Conservation (phyloP, 2,113 vertebrate species). For the Micronycteris hirsuta region DNA sequence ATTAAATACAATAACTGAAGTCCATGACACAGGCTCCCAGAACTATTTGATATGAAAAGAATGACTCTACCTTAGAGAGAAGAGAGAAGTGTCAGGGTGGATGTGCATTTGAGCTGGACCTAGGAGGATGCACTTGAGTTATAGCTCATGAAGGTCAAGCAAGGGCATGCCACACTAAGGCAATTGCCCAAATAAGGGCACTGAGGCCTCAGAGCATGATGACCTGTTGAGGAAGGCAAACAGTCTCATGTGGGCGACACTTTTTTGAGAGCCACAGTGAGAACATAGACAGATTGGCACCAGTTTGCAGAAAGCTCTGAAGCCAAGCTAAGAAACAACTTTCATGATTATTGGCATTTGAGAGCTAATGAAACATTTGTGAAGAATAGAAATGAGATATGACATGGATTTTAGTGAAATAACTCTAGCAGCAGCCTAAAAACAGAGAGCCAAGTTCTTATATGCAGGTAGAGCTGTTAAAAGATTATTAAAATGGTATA, state of each 20-base stretch:
- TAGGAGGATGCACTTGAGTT: neutral
- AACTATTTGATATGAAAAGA: neutral
- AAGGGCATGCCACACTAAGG: neutral
- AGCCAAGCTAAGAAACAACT: neutral
- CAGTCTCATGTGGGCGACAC: fast-evolving
- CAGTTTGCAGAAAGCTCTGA: neutral
- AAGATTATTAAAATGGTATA: neutral
- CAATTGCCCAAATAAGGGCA: neutral
- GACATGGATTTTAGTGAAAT: neutral
- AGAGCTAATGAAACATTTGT: neutral
- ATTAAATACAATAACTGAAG: neutral
- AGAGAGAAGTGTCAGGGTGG: neutral
- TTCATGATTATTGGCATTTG: neutral
- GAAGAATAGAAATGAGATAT: neutral
- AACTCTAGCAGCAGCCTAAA: neutral
- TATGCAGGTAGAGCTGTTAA: neutral
- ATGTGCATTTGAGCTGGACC: neutral
- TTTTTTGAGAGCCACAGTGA: neutral
- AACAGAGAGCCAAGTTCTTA: neutral
- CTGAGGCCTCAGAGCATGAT: neutral
- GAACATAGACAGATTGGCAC: neutral
- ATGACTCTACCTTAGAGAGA: neutral
- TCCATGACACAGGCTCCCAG: neutral
- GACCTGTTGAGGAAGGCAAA: neutral
- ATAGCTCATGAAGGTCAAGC: neutral